These are phyloP conservation scores for Leucoraja ocellata DNA, from an alignment of 2,797 vertebrate species.

Conservation along the genomic window DNA sequence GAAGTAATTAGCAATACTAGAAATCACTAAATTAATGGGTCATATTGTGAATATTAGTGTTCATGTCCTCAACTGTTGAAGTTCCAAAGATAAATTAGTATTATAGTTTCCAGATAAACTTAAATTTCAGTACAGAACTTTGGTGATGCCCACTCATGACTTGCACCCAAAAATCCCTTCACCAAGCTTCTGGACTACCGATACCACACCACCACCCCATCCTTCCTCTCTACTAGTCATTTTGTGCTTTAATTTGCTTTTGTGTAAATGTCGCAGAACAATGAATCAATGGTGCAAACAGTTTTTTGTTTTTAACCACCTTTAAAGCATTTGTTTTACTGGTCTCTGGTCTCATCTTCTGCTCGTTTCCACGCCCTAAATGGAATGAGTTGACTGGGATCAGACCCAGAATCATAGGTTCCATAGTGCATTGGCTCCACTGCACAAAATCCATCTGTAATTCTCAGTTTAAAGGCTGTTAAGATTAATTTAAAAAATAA, in stretches of 20 bases:
- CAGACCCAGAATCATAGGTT: too few relatives aligned
- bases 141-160: slow-evolving; percentile 86
- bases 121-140: slow-evolving; percentile 59
- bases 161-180: slow-evolving; percentile 62
- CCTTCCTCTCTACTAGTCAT: slow-evolving; percentile 56
- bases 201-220: slow-evolving; percentile 66
- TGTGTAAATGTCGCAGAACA: slow-evolving; percentile 56
- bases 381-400: background rate
- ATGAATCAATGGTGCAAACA: slow-evolving; percentile 75
- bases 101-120: slow-evolving; percentile 42
- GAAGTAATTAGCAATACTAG: slow-evolving; percentile 54
- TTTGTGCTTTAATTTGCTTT: slow-evolving; percentile 70
- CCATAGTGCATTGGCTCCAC: too few relatives aligned
- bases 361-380: background rate
- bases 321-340: background rate
- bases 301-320: background rate
- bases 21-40: slow-evolving; percentile 57
- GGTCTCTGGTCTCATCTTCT: background rate
- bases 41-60: slow-evolving; percentile 30
- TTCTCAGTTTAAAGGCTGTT: background rate
- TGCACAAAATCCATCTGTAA: background rate
- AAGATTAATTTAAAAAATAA: background rate
- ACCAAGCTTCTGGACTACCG: slow-evolving; percentile 64
- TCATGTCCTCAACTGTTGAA: background rate
- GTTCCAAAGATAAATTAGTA: slow-evolving; percentile 46